Evolutionary conservation across 1,140 invertebrate genomes (phyloP).

Genomic region (Probaryconus sp.): DNA sequence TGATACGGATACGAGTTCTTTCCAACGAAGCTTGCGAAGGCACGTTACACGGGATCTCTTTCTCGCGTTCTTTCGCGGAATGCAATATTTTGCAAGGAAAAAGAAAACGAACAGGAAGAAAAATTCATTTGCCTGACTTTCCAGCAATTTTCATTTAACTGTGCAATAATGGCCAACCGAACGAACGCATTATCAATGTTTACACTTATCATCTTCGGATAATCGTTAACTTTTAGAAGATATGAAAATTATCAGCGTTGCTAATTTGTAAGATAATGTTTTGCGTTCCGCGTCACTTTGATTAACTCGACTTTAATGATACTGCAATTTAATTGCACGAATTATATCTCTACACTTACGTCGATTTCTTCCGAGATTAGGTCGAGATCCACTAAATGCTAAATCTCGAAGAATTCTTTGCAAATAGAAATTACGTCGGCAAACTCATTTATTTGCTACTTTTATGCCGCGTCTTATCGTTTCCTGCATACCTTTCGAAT

Average conservation of each 20-base stretch:
- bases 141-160: constrained; percentile 39
- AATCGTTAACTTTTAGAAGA: constrained; percentile 14
- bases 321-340: background rate
- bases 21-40: no score
- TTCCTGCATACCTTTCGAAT: no score
- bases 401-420: constrained; percentile 8
- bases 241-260: constrained; percentile 29
- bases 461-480: no score
- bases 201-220: constrained; percentile 35
- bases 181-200: constrained; percentile 31
- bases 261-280: constrained; percentile 31
- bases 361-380: constrained; percentile 8
- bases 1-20: background rate
- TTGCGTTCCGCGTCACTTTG: constrained; percentile 15
- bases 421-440: constrained; percentile 1
- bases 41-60: no score
- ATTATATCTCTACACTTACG: no score
- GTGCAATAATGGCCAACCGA: constrained; percentile 23
- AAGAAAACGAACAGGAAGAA: constrained; percentile 4
- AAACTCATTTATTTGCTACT: no score
- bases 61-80: no score
- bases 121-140: constrained; percentile 31
- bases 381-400: constrained; percentile 31
- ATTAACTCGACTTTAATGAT: constrained; percentile 6
- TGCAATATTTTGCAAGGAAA: no score